These are phyloP conservation scores for Netelia virgata DNA, from an alignment of 2,888 invertebrate species.

Conservation along the genomic window DNA sequence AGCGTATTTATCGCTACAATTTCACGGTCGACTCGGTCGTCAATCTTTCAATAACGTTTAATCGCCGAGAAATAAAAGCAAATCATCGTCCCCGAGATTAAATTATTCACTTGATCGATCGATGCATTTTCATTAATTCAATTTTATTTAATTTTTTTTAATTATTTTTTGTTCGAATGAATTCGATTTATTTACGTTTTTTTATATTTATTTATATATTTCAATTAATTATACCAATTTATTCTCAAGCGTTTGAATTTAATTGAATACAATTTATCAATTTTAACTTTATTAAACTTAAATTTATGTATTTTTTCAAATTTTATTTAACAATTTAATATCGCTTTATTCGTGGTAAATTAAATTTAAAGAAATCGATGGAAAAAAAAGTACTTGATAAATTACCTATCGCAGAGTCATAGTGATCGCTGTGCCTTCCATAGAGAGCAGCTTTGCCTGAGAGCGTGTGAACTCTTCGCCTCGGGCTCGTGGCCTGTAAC, in stretches of 20 bases:
- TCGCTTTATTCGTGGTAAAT: neutral
- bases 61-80: no score
- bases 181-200: neutral
- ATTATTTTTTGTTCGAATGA: neutral
- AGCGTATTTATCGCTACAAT: neutral
- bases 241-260: no score
- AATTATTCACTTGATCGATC: no score
- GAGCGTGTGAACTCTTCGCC: constrained; percentile 73
- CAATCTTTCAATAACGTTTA: no score
- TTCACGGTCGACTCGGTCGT: no score
- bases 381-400: neutral
- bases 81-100: no score
- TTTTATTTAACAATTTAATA: neutral
- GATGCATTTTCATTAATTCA: neutral
- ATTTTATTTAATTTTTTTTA: neutral
- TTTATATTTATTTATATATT: neutral
- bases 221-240: no score
- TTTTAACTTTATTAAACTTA: neutral
- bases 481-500: constrained; percentile 74
- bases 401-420: constrained; percentile 80
- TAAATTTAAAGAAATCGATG: neutral
- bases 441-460: constrained; percentile 71
- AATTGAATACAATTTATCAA: neutral
- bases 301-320: no score
- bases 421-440: constrained; percentile 80